Base-by-base conservation (phyloP, 2,888 invertebrate genomes). In the Spodoptera littoralis region DNA sequence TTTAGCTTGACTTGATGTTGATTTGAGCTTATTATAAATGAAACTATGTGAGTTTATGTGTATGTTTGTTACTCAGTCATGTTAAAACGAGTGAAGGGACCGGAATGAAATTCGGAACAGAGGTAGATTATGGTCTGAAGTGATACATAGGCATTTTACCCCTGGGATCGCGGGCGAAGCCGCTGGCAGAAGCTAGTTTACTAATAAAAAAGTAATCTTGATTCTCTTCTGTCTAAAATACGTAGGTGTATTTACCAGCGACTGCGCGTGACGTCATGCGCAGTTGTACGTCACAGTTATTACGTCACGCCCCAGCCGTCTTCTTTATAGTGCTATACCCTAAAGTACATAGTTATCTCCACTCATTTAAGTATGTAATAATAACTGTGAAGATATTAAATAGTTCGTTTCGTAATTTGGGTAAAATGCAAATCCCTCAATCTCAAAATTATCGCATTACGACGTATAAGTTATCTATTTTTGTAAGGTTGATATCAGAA, bases 211-310 rank as follows among this genome's bases (percentile, higher is more conserved):
- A 59, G 41, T 45, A 30, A 22, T 22, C 43, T 53, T 13, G 9
- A 46, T 67, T 62, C 58, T 61, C 51, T 54, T 50, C 18, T 54
- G 68, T 49, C 51, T 76, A 50, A 68, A 78, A 70, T 59, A 62
- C 70, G 60, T 30, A 30, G 30, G 30, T 4, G 4, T 30, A 70
- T 45, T 41, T 30, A 59, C 56, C 53, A 52, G 48, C 57, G 47
- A 69, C 30, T 77, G 78, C 80, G 77, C 77, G 78, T 84, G 84
- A 88, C 87, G 88, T 88, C 87, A 86, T 87, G 84, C 89, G 85
- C 85, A 84, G 83, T 27, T 4, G 27, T 80, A 82, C 86, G 85
- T 88, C 88, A 88, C 77, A 60, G 57, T 53, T 49, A 63, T 84
- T 84, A 88, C 88, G 88, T 88, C 86, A 86, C 61, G 41, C 41